Percentiles rank a stretch among this genome's conserved stretches.
These are phyloP conservation scores for Yoshiicerus persimilis DNA, from an alignment of 1,140 invertebrate genomes.

Conservation along the genomic window DNA sequence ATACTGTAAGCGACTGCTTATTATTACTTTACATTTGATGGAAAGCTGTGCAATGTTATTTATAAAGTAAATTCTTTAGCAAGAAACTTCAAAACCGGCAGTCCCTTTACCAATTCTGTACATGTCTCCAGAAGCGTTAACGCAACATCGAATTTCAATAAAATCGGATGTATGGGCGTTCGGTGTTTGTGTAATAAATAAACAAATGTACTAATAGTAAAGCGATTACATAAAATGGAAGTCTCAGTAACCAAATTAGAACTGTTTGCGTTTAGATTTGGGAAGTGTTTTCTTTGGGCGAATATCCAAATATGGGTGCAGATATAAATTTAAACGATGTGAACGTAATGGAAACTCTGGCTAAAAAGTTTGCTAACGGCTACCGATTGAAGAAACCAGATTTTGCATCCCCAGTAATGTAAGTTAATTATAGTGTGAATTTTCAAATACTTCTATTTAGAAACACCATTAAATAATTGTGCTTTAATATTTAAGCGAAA, in stretches of 20 bases:
- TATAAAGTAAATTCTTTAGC: neutral
- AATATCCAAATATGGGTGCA: neutral
- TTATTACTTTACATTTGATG: no score
- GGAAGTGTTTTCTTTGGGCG: neutral
- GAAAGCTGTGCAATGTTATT: no score
- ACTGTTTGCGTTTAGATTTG: no score
- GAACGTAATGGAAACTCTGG: neutral
- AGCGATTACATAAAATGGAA: no score
- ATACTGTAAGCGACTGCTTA: no score
- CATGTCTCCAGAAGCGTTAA: neutral
- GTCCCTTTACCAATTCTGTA: neutral
- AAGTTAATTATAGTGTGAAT: no score
- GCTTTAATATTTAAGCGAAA: neutral
- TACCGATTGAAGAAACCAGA: neutral
- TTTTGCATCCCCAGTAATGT: neutral
- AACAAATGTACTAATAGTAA: no score
- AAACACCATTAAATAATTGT: no score
- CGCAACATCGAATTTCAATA: neutral
- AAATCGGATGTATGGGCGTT: no score
- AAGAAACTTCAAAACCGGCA: neutral
- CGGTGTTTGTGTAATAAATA: neutral
- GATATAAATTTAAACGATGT: neutral
- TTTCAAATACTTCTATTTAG: no score
- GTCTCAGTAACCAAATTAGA: no score
- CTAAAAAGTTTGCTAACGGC: neutral